Conservation (phyloP, 2,888 invertebrate genomes). For the Pollenia angustigena region DNA sequence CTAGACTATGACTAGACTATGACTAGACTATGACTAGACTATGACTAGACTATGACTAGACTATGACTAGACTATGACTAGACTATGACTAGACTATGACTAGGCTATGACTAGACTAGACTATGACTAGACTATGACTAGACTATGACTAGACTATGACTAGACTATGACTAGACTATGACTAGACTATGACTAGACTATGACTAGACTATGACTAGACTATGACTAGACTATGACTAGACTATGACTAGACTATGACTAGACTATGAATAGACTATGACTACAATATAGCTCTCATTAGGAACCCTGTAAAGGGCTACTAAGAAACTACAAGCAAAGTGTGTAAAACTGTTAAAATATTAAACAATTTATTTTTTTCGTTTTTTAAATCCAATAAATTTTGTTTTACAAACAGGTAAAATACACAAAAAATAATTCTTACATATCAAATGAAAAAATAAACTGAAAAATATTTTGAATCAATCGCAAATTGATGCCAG, state of each 20-base stretch:
- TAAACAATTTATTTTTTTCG: neutral
- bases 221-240: too few relatives aligned
- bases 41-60: too few relatives aligned
- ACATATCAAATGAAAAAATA: neutral
- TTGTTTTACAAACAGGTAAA: slow-evolving; percentile 32
- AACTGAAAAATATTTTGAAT: slow-evolving; percentile 17
- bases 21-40: neutral
- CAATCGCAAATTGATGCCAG: slow-evolving; percentile 43
- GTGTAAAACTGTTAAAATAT: slow-evolving; percentile 24
- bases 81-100: neutral
- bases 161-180: neutral
- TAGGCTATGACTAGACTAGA: neutral
- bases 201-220: neutral
- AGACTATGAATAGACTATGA: too few relatives aligned
- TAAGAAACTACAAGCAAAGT: slow-evolving; percentile 5
- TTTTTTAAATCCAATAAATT: slow-evolving; percentile 16
- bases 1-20: neutral
- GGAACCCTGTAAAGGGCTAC: neutral
- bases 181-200: neutral
- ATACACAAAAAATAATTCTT: neutral
- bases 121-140: neutral
- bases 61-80: neutral
- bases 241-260: too few relatives aligned
- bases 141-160: neutral
- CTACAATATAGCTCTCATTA: neutral